A percentile compares a stretch with the other conserved stretches of the same genome.
Evolutionary conservation across 2,888 invertebrate species (phyloP).

Genomic region (Agonopterix arenella): DNA sequence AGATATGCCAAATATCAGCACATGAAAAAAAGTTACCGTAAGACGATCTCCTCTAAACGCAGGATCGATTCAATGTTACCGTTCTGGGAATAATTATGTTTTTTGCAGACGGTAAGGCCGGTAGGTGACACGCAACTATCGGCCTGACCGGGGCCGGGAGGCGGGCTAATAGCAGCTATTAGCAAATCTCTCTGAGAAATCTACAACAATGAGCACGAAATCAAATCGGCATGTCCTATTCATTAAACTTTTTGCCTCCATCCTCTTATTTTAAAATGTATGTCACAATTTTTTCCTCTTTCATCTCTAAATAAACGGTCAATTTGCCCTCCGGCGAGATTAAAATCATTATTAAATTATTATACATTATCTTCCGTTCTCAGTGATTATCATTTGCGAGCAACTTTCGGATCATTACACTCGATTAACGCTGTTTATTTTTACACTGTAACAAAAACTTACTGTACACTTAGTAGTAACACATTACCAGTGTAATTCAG

Average conservation of each 20-base stretch:
- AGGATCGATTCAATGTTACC: constrained; percentile 63
- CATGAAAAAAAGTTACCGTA: constrained; percentile 30
- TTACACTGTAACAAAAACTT: neutral
- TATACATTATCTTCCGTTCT: constrained; percentile 41
- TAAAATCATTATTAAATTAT: constrained; percentile 61
- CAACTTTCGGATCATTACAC: constrained; percentile 42
- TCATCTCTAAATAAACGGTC: constrained; percentile 46
- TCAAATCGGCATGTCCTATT: constrained; percentile 54
- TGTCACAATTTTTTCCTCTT: constrained; percentile 50
- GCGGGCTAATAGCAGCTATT: constrained; percentile 65
- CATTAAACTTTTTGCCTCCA: constrained; percentile 58
- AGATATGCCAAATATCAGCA: constrained; percentile 29
- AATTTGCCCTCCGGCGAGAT: constrained; percentile 44
- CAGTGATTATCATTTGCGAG: constrained; percentile 51
- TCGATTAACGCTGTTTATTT: constrained; percentile 23
- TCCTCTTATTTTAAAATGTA: constrained; percentile 57
- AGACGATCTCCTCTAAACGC: constrained; percentile 15
- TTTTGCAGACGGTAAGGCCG: constrained; percentile 53
- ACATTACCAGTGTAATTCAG: constrained; percentile 1
- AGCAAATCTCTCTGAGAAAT: constrained; percentile 68
- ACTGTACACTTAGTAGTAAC: constrained; percentile 4
- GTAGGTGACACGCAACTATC: constrained; percentile 53
- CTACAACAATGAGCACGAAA: constrained; percentile 69
- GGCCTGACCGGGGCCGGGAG: constrained; percentile 21
- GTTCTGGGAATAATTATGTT: constrained; percentile 68